These are phyloP conservation scores for Halichoerus grypus DNA, from an alignment of 2,113 vertebrate species.

Conservation along the genomic window DNA sequence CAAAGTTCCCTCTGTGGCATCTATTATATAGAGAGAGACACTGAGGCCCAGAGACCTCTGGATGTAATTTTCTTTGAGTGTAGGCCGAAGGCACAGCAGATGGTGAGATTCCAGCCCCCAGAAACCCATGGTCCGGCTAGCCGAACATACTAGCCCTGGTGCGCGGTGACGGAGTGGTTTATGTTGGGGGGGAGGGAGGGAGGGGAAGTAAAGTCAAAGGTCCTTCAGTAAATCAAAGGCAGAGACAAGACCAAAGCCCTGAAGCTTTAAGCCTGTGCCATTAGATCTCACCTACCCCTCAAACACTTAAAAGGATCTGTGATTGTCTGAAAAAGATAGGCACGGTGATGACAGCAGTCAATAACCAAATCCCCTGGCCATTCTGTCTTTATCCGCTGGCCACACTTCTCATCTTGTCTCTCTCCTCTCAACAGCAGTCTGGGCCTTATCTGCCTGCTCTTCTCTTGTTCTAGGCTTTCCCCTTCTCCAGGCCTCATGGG, in stretches of 20 bases:
- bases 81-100: background rate
- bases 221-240: constrained; percentile 35
- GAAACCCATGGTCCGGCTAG: background rate
- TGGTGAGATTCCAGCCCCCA: background rate
- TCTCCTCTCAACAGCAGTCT: background rate
- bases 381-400: background rate
- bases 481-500: background rate
- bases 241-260: background rate
- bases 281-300: background rate
- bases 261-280: background rate
- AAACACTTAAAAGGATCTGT: background rate
- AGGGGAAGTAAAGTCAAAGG: constrained; percentile 11
- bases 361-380: background rate
- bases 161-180: background rate
- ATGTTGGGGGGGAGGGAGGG: background rate
- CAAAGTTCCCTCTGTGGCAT: background rate
- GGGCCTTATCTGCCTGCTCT: background rate
- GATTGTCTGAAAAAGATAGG: background rate
- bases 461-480: background rate
- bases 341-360: background rate
- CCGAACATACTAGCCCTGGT: background rate
- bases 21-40: background rate
- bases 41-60: background rate
- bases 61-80: background rate
- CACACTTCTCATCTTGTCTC: background rate